Base-by-base conservation (phyloP, 2,797 vertebrate genomes). In the Oophaga sylvatica region DNA sequence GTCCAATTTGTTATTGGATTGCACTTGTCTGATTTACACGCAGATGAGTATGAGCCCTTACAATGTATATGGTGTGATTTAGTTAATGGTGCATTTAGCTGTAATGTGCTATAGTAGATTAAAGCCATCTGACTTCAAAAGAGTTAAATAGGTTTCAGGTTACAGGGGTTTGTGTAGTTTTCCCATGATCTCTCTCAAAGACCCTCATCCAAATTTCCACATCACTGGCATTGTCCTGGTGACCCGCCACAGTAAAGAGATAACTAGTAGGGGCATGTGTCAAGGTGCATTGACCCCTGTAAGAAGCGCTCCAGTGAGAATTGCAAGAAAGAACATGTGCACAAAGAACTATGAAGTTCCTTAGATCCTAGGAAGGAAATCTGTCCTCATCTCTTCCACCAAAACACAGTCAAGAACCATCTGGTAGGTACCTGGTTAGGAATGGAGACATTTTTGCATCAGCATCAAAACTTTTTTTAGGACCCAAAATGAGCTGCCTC, bases 251-350 rank as follows among this genome's bases (percentile, higher is more conserved):
- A 60, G 62, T 56, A 17, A 1, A 35, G 75, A 60, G 60, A 59
- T 48, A 29, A 29, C 75, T 22, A 56, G 45, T 31, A 83, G 45
- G 48, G 15, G 53, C 17, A 15, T 60, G 81, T 83, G 76, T 78
- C 65, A 71, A 35, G 56, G 87, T 84, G 81, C 63, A 84, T 3
- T 81, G 81, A 87, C 73, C 87, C 80, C 53, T 57, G 62, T 5
- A 26, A 68, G 26, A 59, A 41, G 35, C 35, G n/a, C 22, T 5
- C 12, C 5, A 67, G 12, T 22, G 15, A 67, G 81, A 29, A 48
- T 3, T 16, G 53, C n/a, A 63, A 59, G 31, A 80, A 41, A 22
- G 31, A 11, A 63, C 57, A 41, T 80, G 53, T 31, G 31, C 29
- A 62, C 29, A 41, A 77, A 26, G 75, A 9, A 48, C 8, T 1